These are phyloP conservation scores for Notechis scutatus DNA, from an alignment of 2,113 vertebrate genomes.

Conservation along the genomic window DNA sequence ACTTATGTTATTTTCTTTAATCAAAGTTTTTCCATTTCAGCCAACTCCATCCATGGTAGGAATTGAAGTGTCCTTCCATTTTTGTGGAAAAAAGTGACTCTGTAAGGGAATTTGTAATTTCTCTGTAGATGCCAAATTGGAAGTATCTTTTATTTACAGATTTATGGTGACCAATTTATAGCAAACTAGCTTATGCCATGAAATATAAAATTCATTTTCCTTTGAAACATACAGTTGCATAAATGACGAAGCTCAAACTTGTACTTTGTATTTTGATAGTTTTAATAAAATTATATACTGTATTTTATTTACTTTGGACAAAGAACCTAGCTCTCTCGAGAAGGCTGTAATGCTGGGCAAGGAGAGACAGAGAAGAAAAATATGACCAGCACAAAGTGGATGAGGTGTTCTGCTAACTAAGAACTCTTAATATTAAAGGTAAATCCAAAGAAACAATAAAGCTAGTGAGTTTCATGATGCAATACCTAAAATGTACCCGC, in stretches of 20 bases:
- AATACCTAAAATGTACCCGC: not conserved
- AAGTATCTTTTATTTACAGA: not conserved
- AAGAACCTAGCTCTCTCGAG: not conserved
- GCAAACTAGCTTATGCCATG: not conserved
- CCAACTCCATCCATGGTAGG: too few relatives aligned
- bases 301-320: too few relatives aligned
- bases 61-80: too few relatives aligned
- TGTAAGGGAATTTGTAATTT: not conserved
- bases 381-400: not conserved
- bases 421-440: not conserved
- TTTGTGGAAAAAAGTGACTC: too few relatives aligned
- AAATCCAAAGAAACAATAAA: not conserved
- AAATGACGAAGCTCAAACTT: not conserved
- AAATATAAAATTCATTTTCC: not conserved
- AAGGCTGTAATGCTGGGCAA: not conserved
- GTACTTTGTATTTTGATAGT: too few relatives aligned
- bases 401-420: not conserved
- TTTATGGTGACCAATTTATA: not conserved
- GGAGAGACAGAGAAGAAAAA: not conserved
- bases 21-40: too few relatives aligned
- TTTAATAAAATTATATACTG: too few relatives aligned
- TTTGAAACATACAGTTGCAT: not conserved
- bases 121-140: not conserved
- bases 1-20: too few relatives aligned
- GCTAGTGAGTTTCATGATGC: not conserved